Conservation (phyloP, 2,113 vertebrate species). For the Mungos mungo region DNA sequence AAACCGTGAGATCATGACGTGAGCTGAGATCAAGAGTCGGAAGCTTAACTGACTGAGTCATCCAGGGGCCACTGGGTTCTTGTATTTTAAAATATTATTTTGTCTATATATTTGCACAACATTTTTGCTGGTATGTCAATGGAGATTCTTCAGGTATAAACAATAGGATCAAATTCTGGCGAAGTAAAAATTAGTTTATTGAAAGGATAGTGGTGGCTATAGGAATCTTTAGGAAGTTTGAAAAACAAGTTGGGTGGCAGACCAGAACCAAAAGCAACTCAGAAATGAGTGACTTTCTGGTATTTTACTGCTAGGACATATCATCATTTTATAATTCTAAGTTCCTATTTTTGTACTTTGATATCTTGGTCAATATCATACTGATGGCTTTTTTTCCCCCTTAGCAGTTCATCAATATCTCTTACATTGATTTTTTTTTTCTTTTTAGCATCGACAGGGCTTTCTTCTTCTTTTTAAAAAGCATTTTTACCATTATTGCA, state of each 20-base stretch:
- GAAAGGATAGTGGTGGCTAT: background rate
- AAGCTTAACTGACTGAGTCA: no score
- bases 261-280: background rate
- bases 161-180: background rate
- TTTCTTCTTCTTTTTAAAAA: background rate
- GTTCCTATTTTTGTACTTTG: background rate
- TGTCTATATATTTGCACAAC: background rate
- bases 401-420: background rate
- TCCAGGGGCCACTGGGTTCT: no score
- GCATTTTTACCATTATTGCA: background rate
- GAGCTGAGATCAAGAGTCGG: no score
- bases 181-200: background rate
- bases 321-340: background rate
- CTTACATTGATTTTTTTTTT: background rate
- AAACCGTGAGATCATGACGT: no score
- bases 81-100: conserved; percentile 5
- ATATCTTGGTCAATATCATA: background rate
- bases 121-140: background rate
- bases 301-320: background rate
- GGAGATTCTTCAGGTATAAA: background rate
- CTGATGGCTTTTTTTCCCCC: background rate
- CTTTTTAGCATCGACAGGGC: background rate
- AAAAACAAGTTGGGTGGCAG: background rate
- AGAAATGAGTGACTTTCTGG: background rate
- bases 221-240: background rate